These are phyloP conservation scores for Taurulus bubalis DNA, from an alignment of 2,113 vertebrate species.

Conservation along the genomic window DNA sequence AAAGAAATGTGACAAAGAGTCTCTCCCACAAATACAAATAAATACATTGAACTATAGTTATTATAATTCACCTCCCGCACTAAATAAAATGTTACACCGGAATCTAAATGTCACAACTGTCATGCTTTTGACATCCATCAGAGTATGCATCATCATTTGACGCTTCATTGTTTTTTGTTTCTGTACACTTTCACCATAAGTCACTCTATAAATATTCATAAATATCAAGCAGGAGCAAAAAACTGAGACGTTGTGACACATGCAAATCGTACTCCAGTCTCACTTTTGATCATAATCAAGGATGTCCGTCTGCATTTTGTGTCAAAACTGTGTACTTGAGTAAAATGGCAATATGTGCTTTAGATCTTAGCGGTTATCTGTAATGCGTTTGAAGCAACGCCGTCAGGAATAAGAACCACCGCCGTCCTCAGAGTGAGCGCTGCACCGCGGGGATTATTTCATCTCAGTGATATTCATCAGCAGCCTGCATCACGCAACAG, in stretches of 20 bases:
- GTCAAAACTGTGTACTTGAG: constrained; percentile 37
- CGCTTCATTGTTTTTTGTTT: background rate
- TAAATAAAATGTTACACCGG: background rate
- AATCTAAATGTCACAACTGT: background rate
- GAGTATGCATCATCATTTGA: background rate
- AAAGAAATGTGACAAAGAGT: background rate
- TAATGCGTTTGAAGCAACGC: constrained; percentile 13
- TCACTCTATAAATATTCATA: background rate
- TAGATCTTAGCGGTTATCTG: constrained; percentile 39
- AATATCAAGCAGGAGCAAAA: background rate
- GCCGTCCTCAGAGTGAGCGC: constrained; percentile 19
- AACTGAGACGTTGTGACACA: background rate
- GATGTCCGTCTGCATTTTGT: background rate
- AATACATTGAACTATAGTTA: no score
- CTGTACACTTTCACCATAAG: background rate
- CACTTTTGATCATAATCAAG: constrained; percentile 8
- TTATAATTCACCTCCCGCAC: background rate
- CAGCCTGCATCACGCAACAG: constrained; percentile 30
- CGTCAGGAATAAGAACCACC: constrained; percentile 15
- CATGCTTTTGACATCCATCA: background rate
- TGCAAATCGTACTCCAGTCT: constrained; percentile 3
- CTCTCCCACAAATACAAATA: background rate
- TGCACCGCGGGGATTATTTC: background rate
- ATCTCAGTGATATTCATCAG: constrained; percentile 53
- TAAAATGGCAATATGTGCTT: constrained; percentile 29